Base-by-base conservation (phyloP, 2,113 vertebrate species). In the Nibea albiflora region DNA sequence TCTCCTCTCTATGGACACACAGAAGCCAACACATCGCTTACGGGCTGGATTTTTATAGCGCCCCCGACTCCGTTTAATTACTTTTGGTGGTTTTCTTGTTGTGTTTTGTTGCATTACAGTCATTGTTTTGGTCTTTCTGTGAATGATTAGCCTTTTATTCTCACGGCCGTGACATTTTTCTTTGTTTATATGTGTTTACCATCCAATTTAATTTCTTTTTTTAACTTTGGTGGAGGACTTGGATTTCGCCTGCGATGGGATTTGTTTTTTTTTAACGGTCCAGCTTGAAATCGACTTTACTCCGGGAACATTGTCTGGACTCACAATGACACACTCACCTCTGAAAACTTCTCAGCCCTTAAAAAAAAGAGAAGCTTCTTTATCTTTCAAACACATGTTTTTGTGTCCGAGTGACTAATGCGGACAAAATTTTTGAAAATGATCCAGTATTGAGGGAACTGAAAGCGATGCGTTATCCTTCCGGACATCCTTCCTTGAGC, bases 41-140 rank as follows among this genome's bases (percentile, higher is more conserved):
- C 5, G 11, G 35, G 9, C 42, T 17, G 31, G 22, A 17, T 64
- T 82, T 80, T 44, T 7, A 35, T 35, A 15, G 19, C n/a, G 15
- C 50, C 2, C 22, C 44, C 28, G 22, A 35, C 7, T 35, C 11
- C 16, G 39, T 81, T 81, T 67, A 60, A 82, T 84, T 60, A 11
- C 22, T 63, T 67, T 24, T 35, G 46, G 54, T 35, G 64, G 74
- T 54, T 65, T 60, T 64, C 44, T 64, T 56, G 35, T 66, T 42
- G 39, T 54, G 50, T 44, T 42, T 35, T 20, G 4, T 4, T 6
- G 39, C 52, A n/a, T 54, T 58, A 12, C 54, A 56, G 22, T 50
- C 35, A 54, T 44, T 62, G 53, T 49, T 70, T 26, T 49, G 42
- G 26, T 24, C 74, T 17, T 44, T 61, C 65, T 72, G 77, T 35